phyloP scores from a whole-genome alignment of 2,888 invertebrate genomes.

The Lasioglossum marginatum region DNA sequence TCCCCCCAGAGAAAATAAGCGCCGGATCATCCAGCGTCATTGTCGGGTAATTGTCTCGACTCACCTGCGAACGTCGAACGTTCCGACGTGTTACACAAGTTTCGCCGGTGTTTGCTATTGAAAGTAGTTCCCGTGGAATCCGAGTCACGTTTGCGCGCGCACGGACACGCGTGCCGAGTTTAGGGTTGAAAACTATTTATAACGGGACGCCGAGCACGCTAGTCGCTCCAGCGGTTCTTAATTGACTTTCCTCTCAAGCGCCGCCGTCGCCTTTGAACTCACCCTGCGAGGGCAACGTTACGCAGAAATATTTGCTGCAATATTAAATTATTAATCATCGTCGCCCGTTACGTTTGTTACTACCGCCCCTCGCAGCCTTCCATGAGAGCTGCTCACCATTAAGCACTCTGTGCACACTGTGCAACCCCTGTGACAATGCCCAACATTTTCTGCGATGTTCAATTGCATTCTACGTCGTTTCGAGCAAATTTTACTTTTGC shows the following conservation, averaged over 20 bases:
- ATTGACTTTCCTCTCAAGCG: constrained; percentile 48
- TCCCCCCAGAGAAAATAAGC: constrained; percentile 67
- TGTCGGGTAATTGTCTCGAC: constrained; percentile 66
- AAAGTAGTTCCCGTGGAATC: constrained; percentile 19
- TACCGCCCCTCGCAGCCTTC: background rate
- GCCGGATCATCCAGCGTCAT: constrained; percentile 76
- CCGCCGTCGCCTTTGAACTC: constrained; percentile 39
- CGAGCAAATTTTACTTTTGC: background rate
- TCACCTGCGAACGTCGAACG: constrained; percentile 25
- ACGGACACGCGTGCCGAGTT: constrained; percentile 31
- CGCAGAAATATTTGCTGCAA: constrained; percentile 33
- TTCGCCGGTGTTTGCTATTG: constrained; percentile 9
- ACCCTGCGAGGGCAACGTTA: constrained; percentile 10
- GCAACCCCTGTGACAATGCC: background rate
- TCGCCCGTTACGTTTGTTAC: background rate
- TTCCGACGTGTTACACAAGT: background rate
- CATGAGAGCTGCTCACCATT: background rate
- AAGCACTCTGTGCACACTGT: no score
- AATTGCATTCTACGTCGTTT: background rate
- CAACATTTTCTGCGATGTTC: background rate
- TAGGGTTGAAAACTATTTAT: constrained; percentile 53
- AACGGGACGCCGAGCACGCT: constrained; percentile 26
- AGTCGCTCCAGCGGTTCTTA: constrained; percentile 25
- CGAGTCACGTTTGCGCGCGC: constrained; percentile 13
- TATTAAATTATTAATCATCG: constrained; percentile 51